phyloP scores from a whole-genome alignment of 2,888 invertebrate species.

The Nomada goodeniana region DNA sequence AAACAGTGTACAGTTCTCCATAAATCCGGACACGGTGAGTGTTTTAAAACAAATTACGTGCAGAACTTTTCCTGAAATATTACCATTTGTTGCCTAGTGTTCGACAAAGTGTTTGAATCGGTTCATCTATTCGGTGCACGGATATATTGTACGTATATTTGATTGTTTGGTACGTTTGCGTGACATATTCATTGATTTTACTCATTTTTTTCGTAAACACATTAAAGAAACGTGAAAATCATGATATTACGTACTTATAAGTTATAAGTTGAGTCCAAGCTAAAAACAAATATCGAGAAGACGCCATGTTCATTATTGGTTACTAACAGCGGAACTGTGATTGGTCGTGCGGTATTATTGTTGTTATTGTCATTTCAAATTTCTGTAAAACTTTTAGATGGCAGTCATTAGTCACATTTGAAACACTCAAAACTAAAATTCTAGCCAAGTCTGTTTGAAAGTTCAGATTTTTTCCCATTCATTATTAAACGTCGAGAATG shows the following conservation, averaged over 20 bases:
- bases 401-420: neutral
- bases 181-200: constrained; percentile 23
- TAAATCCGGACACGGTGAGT: constrained; percentile 71
- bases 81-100: neutral
- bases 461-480: neutral
- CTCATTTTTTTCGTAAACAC: neutral
- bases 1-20: constrained; percentile 51
- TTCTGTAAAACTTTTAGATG: constrained; percentile 10
- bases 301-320: constrained; percentile 55
- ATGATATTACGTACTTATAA: constrained; percentile 8
- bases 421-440: neutral
- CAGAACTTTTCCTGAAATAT: neutral
- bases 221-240: constrained; percentile 2
- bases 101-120: neutral
- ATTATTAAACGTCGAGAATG: neutral
- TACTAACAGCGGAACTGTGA: constrained; percentile 42
- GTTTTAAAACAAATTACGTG: constrained; percentile 20
- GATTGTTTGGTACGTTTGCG: constrained; percentile 15
- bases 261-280: constrained; percentile 3
- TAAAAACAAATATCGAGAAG: constrained; percentile 34
- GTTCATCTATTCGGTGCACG: neutral
- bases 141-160: neutral
- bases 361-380: constrained; percentile 48
- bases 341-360: constrained; percentile 32
- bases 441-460: neutral